Base-by-base conservation (phyloP, 2,797 vertebrate genomes). In the Gallirallus australis region DNA sequence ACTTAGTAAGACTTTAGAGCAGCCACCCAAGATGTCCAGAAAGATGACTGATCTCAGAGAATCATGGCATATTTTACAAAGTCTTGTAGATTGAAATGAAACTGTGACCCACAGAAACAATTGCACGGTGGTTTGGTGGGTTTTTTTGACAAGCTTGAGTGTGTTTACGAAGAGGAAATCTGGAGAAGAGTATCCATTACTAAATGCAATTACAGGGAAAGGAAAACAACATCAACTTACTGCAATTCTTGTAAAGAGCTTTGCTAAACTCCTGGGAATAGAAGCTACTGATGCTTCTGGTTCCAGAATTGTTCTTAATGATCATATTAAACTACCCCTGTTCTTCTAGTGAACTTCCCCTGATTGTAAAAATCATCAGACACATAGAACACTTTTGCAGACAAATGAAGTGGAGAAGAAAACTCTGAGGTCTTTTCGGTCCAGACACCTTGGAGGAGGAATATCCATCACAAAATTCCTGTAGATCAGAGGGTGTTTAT, bases 161-260 rank as follows among this genome's bases (percentile, higher is more conserved):
- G 88, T 95, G 48, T 94, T 96, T 93, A 70, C 0, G 0, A 89
- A 95, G 89, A 93, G 90, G 80, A 95, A 91, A 94, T 86, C 89
- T 93, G 77, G 83, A 96, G 91, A 93, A 97, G 92, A 96, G 53
- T 90, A 81, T 97, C 96, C 81, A 92, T 68, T 89, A 94, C 97
- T 97, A 97, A 97, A 98, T 98, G 97, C 88, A 95, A 97, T 97
- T 98, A 93, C 80, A 71, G 84, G 76, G 72, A 61, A 65, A 47
- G 28, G 59, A 50, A 87, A 92, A 76, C 88, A 96, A 61, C 94
- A 94, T 89, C 82, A 86, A 81, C 57, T 97, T 97, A 95, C 93
- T 92, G 96, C 96, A 97, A 94, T 98, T 96, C 97, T 98, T 97
- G 97, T 98, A 98, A 98, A 98, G 69, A 98, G 98, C 98, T 97